These are phyloP conservation scores for Huso huso DNA, from an alignment of 2,797 vertebrate genomes.

Conservation along the genomic window DNA sequence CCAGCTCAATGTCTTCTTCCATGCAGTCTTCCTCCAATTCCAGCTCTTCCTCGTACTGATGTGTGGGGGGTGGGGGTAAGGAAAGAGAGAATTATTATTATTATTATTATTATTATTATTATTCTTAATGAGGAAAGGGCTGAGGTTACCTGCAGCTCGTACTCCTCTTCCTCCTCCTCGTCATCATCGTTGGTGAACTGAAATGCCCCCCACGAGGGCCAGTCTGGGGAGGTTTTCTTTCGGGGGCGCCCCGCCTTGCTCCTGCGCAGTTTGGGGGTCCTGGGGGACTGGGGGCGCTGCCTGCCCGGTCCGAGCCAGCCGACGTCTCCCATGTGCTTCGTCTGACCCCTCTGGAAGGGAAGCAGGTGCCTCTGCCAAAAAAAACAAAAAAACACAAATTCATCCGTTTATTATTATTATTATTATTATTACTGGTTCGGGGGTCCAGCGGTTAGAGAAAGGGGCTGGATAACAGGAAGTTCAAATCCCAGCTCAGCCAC, in stretches of 20 bases:
- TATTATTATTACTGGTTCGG: not conserved
- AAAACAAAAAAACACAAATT: slow-evolving; percentile 27
- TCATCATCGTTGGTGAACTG: slow-evolving; percentile 48
- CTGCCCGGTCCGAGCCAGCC: slow-evolving; percentile 25
- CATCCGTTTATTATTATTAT: not conserved
- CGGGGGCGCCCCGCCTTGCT: slow-evolving; percentile 13
- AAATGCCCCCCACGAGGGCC: slow-evolving; percentile 17
- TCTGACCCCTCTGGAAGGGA: slow-evolving; percentile 50
- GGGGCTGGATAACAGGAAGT: not conserved
- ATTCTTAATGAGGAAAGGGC: not conserved
- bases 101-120: no score
- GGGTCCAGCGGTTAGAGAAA: no score
- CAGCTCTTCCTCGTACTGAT: no score
- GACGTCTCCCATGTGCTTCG: slow-evolving; percentile 32
- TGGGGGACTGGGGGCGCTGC: not conserved
- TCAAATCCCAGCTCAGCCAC: no score
- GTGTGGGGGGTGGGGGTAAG: no score
- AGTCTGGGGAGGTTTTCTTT: slow-evolving; percentile 19
- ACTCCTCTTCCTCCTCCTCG: slow-evolving; percentile 28
- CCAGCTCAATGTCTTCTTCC: no score
- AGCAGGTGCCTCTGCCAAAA: slow-evolving; percentile 57
- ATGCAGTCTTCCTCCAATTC: no score
- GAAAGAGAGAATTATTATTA: no score
- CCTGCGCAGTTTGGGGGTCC: slow-evolving; percentile 29
- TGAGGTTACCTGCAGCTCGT: slow-evolving; percentile 31